Evolutionary conservation across 2,113 vertebrate species (phyloP).

Genomic region (Eira barbara): DNA sequence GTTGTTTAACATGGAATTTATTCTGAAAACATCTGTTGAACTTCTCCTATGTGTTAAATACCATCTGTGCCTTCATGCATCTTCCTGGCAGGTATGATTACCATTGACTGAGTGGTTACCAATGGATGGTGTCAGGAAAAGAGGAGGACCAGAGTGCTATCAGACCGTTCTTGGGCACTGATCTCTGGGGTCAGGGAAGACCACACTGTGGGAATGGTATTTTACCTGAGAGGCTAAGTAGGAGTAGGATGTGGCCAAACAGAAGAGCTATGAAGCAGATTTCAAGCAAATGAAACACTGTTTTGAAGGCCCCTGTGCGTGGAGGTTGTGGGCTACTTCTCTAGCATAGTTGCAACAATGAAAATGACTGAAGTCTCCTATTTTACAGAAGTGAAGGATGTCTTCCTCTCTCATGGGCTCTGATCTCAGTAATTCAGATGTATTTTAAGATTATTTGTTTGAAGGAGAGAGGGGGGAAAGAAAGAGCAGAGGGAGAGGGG

Average conservation of each 20-base stretch:
- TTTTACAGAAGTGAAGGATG: rapidly evolving
- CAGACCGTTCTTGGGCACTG: rapidly evolving
- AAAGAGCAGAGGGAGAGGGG: not conserved
- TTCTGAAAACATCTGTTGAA: not conserved
- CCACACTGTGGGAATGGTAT: not conserved
- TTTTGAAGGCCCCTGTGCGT: rapidly evolving
- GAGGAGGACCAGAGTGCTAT: rapidly evolving
- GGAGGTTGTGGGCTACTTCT: not conserved
- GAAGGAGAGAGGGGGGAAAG: not conserved
- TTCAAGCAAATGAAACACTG: not conserved
- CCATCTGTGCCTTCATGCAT: not conserved
- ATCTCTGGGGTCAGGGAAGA: too few species aligned
- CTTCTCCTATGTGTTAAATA: not conserved
- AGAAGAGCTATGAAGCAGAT: not conserved
- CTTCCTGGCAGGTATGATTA: not conserved
- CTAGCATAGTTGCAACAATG: not conserved
- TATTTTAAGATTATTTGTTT: not conserved
- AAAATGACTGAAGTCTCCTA: not conserved
- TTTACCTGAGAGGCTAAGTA: not conserved
- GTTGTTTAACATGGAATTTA: not conserved
- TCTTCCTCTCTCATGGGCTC: not conserved
- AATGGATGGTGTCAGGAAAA: rapidly evolving
- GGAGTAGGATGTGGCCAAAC: not conserved
- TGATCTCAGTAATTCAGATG: not conserved
- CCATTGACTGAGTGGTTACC: not conserved